Conservation (phyloP, 2,797 vertebrate genomes). For the Sciurus vulgaris region DNA sequence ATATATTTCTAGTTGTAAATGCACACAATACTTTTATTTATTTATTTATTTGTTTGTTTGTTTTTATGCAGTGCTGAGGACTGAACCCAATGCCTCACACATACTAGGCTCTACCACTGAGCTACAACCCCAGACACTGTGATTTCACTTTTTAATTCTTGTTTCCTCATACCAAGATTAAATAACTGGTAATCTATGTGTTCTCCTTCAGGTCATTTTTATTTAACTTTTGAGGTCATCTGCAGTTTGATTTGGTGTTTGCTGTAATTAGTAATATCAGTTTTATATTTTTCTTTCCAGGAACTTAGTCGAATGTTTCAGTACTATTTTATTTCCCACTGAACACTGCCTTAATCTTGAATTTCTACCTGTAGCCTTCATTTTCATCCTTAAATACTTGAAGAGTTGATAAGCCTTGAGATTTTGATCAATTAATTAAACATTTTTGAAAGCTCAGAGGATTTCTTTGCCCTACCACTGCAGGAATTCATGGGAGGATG, state of each 20-base stretch:
- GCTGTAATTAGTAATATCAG: background rate
- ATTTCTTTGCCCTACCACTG: background rate
- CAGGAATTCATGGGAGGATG: background rate
- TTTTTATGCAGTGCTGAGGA: background rate
- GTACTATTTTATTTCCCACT: background rate
- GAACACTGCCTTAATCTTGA: background rate
- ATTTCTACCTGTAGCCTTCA: background rate
- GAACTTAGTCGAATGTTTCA: background rate
- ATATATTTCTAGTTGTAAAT: no score
- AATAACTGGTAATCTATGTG: background rate
- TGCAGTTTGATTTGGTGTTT: conserved; percentile 54
- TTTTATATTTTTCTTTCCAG: background rate
- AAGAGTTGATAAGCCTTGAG: conserved; percentile 30
- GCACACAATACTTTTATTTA: background rate
- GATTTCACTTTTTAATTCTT: background rate
- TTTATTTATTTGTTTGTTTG: background rate
- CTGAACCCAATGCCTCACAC: no score
- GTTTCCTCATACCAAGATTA: background rate
- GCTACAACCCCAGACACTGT: background rate
- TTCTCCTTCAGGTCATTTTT: conserved; percentile 48
- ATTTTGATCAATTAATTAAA: conserved; percentile 25
- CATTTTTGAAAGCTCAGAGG: conserved; percentile 8
- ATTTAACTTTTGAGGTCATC: conserved; percentile 22
- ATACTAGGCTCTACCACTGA: no score
- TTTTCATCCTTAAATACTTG: conserved; percentile 29